These are phyloP conservation scores for Tiliacea citrago DNA, from an alignment of 2,888 invertebrate genomes.

Conservation along the genomic window DNA sequence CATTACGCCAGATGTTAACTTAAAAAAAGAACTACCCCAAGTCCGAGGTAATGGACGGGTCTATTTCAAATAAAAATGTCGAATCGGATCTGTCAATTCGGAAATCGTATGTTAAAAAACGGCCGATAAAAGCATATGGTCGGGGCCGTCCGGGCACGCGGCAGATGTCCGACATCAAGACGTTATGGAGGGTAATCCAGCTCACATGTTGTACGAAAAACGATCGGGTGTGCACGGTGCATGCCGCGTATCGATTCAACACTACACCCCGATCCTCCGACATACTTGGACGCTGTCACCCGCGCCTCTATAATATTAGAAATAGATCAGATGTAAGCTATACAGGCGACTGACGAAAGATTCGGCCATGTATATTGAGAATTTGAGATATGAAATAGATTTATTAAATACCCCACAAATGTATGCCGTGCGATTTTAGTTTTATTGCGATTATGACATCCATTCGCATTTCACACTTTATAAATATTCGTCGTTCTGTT, in stretches of 20 bases:
- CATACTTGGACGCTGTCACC: constrained; percentile 71
- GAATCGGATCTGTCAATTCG: constrained; percentile 74
- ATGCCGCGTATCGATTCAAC: constrained; percentile 62
- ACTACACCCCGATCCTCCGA: constrained; percentile 59
- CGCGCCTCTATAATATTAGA: constrained; percentile 67
- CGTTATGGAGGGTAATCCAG: constrained; percentile 86
- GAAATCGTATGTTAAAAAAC: constrained; percentile 80
- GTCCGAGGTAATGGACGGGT: constrained; percentile 35
- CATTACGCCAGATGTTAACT: constrained; percentile 50
- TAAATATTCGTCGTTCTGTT: constrained; percentile 46
- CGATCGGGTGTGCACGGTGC: constrained; percentile 73
- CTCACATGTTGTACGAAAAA: constrained; percentile 82
- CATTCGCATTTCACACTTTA: constrained; percentile 39
- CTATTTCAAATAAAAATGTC: constrained; percentile 70
- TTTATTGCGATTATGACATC: constrained; percentile 55
- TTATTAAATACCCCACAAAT: constrained; percentile 52
- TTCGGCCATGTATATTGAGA: constrained; percentile 47
- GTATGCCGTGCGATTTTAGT: constrained; percentile 42
- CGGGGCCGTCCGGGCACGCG: constrained; percentile 74
- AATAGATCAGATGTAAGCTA: constrained; percentile 72
- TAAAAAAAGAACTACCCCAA: constrained; percentile 49
- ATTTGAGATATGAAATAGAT: constrained; percentile 55
- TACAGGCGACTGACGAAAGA: constrained; percentile 64
- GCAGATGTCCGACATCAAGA: constrained; percentile 88
- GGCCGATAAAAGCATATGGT: constrained; percentile 82